Conservation (phyloP, 2,797 vertebrate genomes). For the Podarcis siculus region DNA sequence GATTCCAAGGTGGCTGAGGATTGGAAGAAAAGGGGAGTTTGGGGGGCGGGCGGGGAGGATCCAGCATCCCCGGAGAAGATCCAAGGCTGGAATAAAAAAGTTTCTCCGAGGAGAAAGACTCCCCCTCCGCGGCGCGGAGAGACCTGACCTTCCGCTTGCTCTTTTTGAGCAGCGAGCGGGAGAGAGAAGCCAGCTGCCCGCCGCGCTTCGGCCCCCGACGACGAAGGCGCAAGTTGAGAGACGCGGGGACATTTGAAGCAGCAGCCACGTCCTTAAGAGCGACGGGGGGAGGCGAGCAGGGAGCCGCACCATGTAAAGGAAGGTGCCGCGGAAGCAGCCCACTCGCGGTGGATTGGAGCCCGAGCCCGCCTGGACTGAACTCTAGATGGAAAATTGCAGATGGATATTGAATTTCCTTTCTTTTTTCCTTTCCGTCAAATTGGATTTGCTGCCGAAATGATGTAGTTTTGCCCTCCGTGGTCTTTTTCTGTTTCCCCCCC, state of each 20-base stretch:
- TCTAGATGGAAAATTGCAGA: slow-evolving; percentile 85
- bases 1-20: slow-evolving; percentile 25
- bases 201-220: slow-evolving; percentile 35
- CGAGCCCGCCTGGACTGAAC: slow-evolving; percentile 80
- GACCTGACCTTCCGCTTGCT: neutral
- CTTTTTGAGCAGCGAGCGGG: neutral
- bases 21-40: slow-evolving; percentile 46
- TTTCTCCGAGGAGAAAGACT: slow-evolving; percentile 73
- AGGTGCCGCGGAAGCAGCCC: slow-evolving; percentile 60
- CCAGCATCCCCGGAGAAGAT: slow-evolving; percentile 40
- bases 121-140: slow-evolving; percentile 43
- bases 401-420: slow-evolving; percentile 78
- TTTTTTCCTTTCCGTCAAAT: slow-evolving; percentile 45
- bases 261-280: slow-evolving; percentile 73
- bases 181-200: no score
- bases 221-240: slow-evolving; percentile 59
- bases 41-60: neutral
- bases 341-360: slow-evolving; percentile 69
- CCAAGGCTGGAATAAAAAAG: slow-evolving; percentile 76
- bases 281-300: slow-evolving; percentile 41
- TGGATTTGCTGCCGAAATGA: slow-evolving; percentile 69
- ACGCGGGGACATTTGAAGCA: slow-evolving; percentile 67
- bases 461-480: slow-evolving; percentile 60
- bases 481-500: slow-evolving; percentile 34
- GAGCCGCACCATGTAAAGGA: slow-evolving; percentile 51